Base-by-base conservation (phyloP, 2,797 vertebrate genomes). In the Falco berigora region DNA sequence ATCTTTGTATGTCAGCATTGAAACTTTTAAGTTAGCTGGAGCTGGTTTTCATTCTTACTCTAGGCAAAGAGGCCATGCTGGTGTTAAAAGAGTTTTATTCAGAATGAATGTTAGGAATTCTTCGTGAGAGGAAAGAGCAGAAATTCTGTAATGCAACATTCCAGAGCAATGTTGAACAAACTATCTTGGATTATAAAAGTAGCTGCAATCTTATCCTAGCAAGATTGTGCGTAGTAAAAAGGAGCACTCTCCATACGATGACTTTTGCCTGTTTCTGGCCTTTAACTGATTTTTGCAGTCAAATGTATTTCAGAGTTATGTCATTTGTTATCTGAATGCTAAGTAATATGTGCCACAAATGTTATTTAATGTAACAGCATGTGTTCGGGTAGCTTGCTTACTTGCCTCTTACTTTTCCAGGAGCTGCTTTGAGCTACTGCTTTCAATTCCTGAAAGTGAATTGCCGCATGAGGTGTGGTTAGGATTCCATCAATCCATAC, bases 381-480 rank as follows among this genome's bases (percentile, higher is more conserved):
- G 20, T 80, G 53, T 88, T 73, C 58, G 64, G 68, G 64, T 82
- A 52, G 71, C 53, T 94, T 91, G 73, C 73, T 95, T 94, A 95
- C 88, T 88, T 89, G 53, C 71, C 66, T 94, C 89, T 96, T 98
- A 44, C 90, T 97, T 67, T 97, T 98, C 55, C 97, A 99, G 99
- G 98, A 99, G 99, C 98, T 99, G 99, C 98, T 99, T 99, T 98
- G 99, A 99, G 96, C 98, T 99, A 96, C 97, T 99, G 91, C 98
- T 99, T 96, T 99, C 99, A 84, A 98, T 99, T 97, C 98, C 99
- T 98, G 99, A 99, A 98, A 99, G 98, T 97, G 99, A 99, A 95
- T 98, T 99, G 94, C 98, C 99, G 0, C 98, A 97, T 95, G 99
- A 99, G 96, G 98, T 98, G 78, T 99, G 99, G 99, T 97, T 99